Percentiles rank a stretch among this genome's conserved stretches.
phyloP scores from a whole-genome alignment of 2,113 vertebrate genomes.

The Colistium nudipinnis region DNA sequence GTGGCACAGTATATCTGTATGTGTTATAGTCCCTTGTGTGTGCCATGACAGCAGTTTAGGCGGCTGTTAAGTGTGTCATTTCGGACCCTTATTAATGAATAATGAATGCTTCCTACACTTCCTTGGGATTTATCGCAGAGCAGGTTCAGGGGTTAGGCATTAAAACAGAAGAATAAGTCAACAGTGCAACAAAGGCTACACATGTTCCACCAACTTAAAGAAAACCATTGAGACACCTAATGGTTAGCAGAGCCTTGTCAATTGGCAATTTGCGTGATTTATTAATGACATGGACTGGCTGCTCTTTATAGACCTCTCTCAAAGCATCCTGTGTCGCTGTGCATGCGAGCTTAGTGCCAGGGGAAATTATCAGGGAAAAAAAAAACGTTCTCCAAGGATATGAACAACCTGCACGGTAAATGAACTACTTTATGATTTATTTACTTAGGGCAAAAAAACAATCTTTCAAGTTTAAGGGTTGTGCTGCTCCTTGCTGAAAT shows the following conservation, averaged over 20 bases:
- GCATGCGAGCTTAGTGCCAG: neutral
- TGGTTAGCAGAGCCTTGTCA: conserved; percentile 2
- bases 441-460: conserved; percentile 8
- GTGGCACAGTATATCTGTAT: neutral
- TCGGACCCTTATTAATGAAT: conserved; percentile 56
- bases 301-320: conserved; percentile 4
- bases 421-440: conserved; percentile 24
- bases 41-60: neutral
- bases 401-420: conserved; percentile 28
- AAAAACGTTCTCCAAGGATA: conserved; percentile 18
- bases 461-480: conserved; percentile 9
- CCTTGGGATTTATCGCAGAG: too few relatives aligned
- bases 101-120: conserved; percentile 41
- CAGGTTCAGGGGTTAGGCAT: conserved; percentile 5
- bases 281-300: conserved; percentile 26
- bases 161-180: neutral
- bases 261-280: conserved; percentile 15
- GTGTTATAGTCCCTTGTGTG: conserved; percentile 6
- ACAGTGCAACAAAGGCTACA: neutral
- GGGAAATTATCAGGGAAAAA: conserved; percentile 36
- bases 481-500: conserved; percentile 17
- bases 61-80: conserved; percentile 30
- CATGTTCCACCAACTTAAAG: neutral
- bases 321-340: neutral
- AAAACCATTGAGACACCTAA: neutral